Conservation (phyloP, 2,888 invertebrate species). For the Spisula solida region DNA sequence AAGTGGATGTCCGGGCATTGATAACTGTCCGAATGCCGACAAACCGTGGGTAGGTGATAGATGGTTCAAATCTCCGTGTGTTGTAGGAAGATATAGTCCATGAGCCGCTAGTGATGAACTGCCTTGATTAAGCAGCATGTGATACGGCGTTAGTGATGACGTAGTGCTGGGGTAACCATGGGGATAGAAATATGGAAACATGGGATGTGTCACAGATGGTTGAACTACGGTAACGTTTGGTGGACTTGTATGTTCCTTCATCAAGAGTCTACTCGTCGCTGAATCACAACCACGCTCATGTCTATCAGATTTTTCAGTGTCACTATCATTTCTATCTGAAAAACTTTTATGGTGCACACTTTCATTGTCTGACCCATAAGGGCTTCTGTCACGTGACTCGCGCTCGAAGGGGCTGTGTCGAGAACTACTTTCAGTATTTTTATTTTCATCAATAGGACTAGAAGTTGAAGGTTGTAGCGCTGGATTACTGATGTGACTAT, state of each 20-base stretch:
- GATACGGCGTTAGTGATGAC: slow-evolving; percentile 88
- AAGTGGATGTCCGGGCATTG: slow-evolving; percentile 92
- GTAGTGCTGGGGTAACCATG: slow-evolving; percentile 92
- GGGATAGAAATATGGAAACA: slow-evolving; percentile 96
- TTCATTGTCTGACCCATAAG: slow-evolving; percentile 59
- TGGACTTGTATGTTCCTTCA: slow-evolving; percentile 82
- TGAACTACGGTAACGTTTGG: slow-evolving; percentile 96
- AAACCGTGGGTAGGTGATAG: slow-evolving; percentile 90
- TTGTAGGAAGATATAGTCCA: slow-evolving; percentile 75
- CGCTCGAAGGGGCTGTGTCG: slow-evolving; percentile 57
- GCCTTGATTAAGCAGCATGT: slow-evolving; percentile 76
- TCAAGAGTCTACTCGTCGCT: slow-evolving; percentile 61
- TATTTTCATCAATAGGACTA: slow-evolving; percentile 65
- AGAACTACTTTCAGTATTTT: slow-evolving; percentile 47
- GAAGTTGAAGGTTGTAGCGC: slow-evolving; percentile 54
- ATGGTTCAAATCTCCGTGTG: slow-evolving; percentile 82
- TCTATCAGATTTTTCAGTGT: slow-evolving; percentile 66
- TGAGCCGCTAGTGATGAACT: slow-evolving; percentile 75
- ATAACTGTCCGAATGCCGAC: slow-evolving; percentile 95
- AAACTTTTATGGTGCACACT: slow-evolving; percentile 60
- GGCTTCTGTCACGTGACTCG: slow-evolving; percentile 55
- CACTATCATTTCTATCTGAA: slow-evolving; percentile 60
- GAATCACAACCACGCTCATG: slow-evolving; percentile 58
- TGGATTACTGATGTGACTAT: slow-evolving; percentile 62
- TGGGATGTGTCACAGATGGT: slow-evolving; percentile 95